Conservation (phyloP, 2,888 invertebrate species). For the Watsonalla cultraria region DNA sequence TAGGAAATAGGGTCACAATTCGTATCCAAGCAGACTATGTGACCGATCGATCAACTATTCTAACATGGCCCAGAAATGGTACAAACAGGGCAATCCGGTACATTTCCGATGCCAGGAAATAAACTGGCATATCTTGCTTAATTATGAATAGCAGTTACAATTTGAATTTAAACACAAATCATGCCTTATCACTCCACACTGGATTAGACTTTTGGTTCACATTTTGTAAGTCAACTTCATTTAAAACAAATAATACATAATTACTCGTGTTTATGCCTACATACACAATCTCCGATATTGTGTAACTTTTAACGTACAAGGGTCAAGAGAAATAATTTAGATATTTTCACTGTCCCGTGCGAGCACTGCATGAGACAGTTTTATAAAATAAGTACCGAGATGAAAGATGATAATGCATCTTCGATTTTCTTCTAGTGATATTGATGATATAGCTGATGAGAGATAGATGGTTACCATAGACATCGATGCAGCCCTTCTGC, state of each 20-base stretch:
- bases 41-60: slow-evolving; percentile 27
- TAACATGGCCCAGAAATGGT: slow-evolving; percentile 27
- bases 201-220: too few relatives aligned
- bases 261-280: too few relatives aligned
- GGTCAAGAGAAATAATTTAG: too few relatives aligned
- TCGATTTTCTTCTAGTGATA: too few relatives aligned
- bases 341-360: too few relatives aligned
- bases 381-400: too few relatives aligned
- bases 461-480: slow-evolving; percentile 83
- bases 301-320: too few relatives aligned
- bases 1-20: background rate
- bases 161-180: background rate
- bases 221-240: too few relatives aligned
- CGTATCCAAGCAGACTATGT: background rate
- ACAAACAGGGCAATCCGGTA: slow-evolving; percentile 21
- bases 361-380: too few relatives aligned
- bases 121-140: background rate
- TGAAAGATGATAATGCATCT: too few relatives aligned
- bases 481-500: slow-evolving; percentile 92
- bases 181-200: background rate
- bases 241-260: too few relatives aligned
- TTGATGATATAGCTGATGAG: background rate
- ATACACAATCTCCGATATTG: too few relatives aligned
- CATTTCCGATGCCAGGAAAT: slow-evolving; percentile 6
- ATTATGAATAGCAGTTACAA: background rate